phyloP scores from a whole-genome alignment of 2,113 vertebrate genomes.

The Eptesicus fuscus region DNA sequence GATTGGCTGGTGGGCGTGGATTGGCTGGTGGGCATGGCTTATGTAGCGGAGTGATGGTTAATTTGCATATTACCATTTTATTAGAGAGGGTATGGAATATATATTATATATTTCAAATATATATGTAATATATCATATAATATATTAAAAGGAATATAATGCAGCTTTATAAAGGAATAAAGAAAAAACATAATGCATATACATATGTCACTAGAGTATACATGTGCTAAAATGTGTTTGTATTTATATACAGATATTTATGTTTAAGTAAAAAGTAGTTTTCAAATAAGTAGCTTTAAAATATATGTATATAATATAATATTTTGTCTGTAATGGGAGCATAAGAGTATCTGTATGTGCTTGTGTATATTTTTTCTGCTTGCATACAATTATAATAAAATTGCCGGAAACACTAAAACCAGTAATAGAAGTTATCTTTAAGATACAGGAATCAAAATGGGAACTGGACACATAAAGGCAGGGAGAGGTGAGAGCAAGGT shows the following conservation, averaged over 20 bases:
- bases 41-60: no score
- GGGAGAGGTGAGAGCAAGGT: fast-evolving
- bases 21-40: no score
- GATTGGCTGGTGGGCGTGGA: no score
- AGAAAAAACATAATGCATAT: background rate
- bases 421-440: background rate
- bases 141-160: background rate
- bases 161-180: background rate
- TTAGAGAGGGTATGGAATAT: no score
- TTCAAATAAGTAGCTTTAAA: background rate
- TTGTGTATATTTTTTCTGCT: background rate
- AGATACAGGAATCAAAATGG: background rate
- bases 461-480: background rate
- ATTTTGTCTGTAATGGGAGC: background rate
- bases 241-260: background rate
- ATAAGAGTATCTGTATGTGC: background rate
- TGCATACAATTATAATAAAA: background rate
- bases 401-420: background rate
- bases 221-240: background rate
- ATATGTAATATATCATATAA: background rate
- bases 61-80: no score
- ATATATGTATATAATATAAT: background rate
- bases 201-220: background rate
- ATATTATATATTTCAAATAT: background rate
- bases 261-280: background rate